Conservation (phyloP, 2,113 vertebrate genomes). For the Fregetta grallaria region DNA sequence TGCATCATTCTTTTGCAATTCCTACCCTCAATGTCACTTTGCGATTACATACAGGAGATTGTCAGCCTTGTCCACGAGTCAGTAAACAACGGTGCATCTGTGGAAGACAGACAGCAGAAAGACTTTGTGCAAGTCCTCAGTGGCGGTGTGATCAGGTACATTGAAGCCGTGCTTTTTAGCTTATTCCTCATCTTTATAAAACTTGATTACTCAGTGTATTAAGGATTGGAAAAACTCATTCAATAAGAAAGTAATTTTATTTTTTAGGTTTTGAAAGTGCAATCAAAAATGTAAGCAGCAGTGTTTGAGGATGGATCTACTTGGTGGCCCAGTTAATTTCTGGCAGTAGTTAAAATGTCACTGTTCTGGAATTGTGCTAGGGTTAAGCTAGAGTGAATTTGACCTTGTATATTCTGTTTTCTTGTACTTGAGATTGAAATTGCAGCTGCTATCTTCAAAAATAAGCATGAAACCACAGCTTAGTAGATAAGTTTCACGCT, state of each 20-base stretch:
- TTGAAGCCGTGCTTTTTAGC: neutral
- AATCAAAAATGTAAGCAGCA: neutral
- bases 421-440: neutral
- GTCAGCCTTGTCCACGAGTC: slow-evolving; percentile 87
- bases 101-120: slow-evolving; percentile 79
- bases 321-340: neutral
- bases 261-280: neutral
- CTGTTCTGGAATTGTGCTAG: neutral
- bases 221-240: neutral
- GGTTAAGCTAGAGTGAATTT: neutral
- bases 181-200: neutral
- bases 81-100: slow-evolving; percentile 90
- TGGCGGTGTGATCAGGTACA: slow-evolving; percentile 89
- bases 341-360: neutral
- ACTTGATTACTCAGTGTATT: neutral
- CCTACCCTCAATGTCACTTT: neutral
- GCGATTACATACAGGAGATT: slow-evolving; percentile 72
- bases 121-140: slow-evolving; percentile 85
- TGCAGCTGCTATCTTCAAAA: neutral
- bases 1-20: neutral
- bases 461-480: neutral
- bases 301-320: neutral
- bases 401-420: neutral
- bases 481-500: neutral
- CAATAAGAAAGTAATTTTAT: neutral